Evolutionary conservation across 2,113 vertebrate species (phyloP), one percentile per base, ranked within the genome.

Genomic region (Burhinus oedicnemus): DNA sequence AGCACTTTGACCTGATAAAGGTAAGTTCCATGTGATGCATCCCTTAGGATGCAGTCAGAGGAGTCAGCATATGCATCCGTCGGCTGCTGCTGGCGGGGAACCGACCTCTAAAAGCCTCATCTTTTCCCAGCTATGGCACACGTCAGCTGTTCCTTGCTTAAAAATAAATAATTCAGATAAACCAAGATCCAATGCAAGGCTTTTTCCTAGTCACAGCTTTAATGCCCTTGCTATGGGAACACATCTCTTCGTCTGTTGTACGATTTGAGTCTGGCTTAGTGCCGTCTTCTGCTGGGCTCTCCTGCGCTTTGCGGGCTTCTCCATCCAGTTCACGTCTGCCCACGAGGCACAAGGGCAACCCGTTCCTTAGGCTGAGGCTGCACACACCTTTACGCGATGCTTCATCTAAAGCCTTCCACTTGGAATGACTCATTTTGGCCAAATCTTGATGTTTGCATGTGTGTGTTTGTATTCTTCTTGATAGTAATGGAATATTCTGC

Each of bases 301-400:
- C 15, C 36, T 8, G 30, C 4, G 0, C 15, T 83, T 42, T 51
- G 45, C 66, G n/a, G 36, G n/a, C 30, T 61, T 40, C 29, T 14
- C 42, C 40, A 15, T 44, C 44, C 44, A 3, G 52, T 20, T 45
- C n/a, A 5, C 1, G 12, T 23, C 36, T 36, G 47, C 16, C 26
- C 15, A 2, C 5, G 19, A 18, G 57, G 38, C 20, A 5, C 4
- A 5, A n/a, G 23, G 58, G 58, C 38, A 19, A 20, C 12, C 2
- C 16, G 2, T 21, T 47, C 14, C 40, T 40, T 40, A 11, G 70
- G 10, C 14, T 17, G 27, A 8, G 83, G 49, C 70, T 38, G 49
- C 22, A 21, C 42, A 0, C 11, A 18, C n/a, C 71, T 47, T 57
- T 38, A 38, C 8, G 1, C 1, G 2, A 2, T 11, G 51, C 49